Conservation (phyloP, 2,797 vertebrate species). For the Furcifer pardalis region DNA sequence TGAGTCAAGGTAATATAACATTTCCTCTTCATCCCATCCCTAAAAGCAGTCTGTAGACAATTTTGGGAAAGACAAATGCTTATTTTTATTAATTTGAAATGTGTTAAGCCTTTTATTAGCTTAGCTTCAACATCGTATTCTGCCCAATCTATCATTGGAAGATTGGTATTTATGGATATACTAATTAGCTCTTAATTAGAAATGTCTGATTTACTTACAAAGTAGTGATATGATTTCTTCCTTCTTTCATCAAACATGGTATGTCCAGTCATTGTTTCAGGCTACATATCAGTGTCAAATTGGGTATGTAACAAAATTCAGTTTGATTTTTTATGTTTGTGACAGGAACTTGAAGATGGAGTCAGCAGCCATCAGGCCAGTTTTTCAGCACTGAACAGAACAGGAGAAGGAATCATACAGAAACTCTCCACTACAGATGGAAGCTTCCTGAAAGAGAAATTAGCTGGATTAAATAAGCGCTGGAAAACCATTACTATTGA, state of each 20-base stretch:
- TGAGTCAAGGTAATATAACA: slow-evolving; percentile 26
- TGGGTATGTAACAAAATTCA: slow-evolving; percentile 34
- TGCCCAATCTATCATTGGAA: slow-evolving; percentile 4
- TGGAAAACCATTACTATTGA: slow-evolving; percentile 80
- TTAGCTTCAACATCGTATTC: neutral
- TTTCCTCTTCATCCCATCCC: neutral
- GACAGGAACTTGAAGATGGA: slow-evolving; percentile 91
- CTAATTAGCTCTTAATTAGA: slow-evolving; percentile 24
- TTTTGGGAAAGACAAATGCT: neutral
- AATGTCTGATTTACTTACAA: slow-evolving; percentile 17
- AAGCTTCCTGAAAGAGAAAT: slow-evolving; percentile 87
- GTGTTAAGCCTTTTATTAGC: slow-evolving; percentile 21
- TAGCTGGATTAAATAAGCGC: slow-evolving; percentile 81
- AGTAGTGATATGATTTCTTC: neutral
- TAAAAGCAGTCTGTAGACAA: neutral
- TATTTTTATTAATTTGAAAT: slow-evolving; percentile 15
- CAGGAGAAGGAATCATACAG: slow-evolving; percentile 86
- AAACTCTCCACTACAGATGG: slow-evolving; percentile 86
- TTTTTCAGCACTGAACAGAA: slow-evolving; percentile 78
- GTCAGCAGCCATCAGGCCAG: slow-evolving; percentile 82
- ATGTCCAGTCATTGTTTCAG: slow-evolving; percentile 8
- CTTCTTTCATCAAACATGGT: slow-evolving; percentile 3
- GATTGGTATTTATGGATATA: slow-evolving; percentile 20
- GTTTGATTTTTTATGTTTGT: slow-evolving; percentile 47
- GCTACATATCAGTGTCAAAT: slow-evolving; percentile 35